Conservation (phyloP, 2,888 invertebrate species). For the Heliconius sara region DNA sequence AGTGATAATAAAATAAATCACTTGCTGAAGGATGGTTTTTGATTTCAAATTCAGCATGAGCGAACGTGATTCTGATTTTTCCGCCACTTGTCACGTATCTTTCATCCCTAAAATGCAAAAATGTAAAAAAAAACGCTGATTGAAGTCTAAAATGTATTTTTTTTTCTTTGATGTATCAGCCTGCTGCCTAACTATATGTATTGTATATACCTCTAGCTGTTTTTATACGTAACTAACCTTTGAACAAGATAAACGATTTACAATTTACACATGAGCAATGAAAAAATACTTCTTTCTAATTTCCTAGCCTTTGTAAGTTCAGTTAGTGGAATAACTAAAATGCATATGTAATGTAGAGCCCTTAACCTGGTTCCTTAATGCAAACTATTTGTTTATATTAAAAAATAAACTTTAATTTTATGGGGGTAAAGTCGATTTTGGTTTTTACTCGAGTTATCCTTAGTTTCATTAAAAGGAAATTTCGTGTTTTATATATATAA, state of each 20-base stretch:
- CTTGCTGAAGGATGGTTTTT: too few species aligned
- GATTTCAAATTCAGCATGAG: background rate
- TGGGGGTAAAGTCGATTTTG: conserved; percentile 16
- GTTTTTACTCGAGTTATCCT: background rate
- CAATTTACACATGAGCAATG: conserved; percentile 16
- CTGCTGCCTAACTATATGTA: background rate
- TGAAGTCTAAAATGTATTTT: background rate
- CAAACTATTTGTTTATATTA: background rate
- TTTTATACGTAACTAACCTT: background rate
- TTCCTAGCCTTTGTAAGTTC: conserved; percentile 31
- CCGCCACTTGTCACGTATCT: background rate
- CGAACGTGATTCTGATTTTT: background rate
- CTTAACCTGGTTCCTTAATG: conserved; percentile 40
- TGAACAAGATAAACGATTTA: conserved; percentile 5
- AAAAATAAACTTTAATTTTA: conserved; percentile 1
- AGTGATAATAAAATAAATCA: too few species aligned
- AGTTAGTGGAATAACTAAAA: conserved; percentile 38
- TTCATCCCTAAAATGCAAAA: background rate
- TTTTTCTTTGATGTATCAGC: conserved; percentile 11
- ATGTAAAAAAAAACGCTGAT: background rate
- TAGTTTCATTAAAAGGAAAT: conserved; percentile 25
- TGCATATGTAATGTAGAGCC: conserved; percentile 41
- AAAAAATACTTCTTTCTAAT: conserved; percentile 17
- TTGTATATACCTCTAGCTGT: background rate
- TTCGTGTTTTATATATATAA: conserved; percentile 23